phyloP scores from a whole-genome alignment of 1,140 invertebrate species.

The Melipona quadrifasciata region DNA sequence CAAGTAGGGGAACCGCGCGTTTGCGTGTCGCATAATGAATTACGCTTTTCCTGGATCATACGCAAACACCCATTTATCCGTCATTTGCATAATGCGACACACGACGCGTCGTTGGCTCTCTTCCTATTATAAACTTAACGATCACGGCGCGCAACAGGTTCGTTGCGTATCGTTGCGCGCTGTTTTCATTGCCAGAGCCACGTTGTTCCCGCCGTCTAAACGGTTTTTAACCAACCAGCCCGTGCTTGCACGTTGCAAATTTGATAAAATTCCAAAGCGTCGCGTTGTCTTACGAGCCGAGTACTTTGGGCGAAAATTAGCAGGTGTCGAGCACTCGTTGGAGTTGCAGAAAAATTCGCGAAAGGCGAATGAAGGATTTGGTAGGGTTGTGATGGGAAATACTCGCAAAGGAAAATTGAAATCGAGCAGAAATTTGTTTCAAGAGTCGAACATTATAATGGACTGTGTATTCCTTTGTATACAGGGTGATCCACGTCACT shows the following conservation, averaged over 20 bases:
- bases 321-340: no score
- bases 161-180: not conserved
- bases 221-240: not conserved
- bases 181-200: not conserved
- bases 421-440: no score
- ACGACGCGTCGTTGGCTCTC: not conserved
- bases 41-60: slow-evolving; percentile 37
- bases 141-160: not conserved
- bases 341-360: no score
- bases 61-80: slow-evolving; percentile 36
- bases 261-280: not conserved
- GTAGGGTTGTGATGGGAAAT: no score
- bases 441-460: no score
- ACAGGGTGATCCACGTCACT: no score
- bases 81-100: slow-evolving; percentile 34
- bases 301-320: no score
- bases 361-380: no score
- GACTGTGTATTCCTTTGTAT: no score
- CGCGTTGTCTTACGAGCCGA: no score
- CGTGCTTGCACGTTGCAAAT: not conserved
- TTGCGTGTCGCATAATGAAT: slow-evolving; percentile 42
- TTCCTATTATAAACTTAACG: slow-evolving; percentile 18
- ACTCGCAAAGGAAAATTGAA: no score
- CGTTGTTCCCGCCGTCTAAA: not conserved
- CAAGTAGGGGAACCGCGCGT: not conserved